Percentiles rank a stretch among this genome's conserved stretches.
Evolutionary conservation across 2,113 vertebrate species (phyloP).

Genomic region (Laticauda colubrina): DNA sequence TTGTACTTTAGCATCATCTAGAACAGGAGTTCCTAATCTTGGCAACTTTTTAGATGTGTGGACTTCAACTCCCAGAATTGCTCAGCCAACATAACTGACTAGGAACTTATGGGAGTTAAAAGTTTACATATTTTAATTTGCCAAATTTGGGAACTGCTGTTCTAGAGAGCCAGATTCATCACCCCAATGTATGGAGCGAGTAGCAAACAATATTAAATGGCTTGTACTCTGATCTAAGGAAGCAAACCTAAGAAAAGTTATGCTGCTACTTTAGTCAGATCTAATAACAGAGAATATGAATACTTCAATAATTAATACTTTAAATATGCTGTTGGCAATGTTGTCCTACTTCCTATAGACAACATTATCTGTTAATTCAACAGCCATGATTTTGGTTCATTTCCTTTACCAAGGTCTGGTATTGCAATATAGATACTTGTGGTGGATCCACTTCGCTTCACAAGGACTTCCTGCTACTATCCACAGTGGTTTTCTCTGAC

Average conservation of each 20-base stretch:
- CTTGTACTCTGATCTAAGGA: not conserved
- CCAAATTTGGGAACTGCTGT: not conserved
- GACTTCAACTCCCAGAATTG: not conserved
- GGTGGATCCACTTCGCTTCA: constrained; percentile 56
- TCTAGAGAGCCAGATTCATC: not conserved
- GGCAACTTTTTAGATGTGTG: not conserved
- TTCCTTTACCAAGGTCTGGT: constrained; percentile 65
- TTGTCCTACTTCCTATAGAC: not conserved
- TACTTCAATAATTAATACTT: not conserved
- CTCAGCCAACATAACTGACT: not conserved
- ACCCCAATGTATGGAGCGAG: not conserved
- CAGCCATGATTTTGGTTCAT: not conserved
- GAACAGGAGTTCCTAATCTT: not conserved
- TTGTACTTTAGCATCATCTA: not conserved
- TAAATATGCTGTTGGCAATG: not conserved
- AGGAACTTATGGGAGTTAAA: not conserved
- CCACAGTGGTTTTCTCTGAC: constrained; percentile 14
- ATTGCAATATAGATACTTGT: constrained; percentile 53
- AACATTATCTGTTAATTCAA: not conserved
- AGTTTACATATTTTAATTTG: not conserved
- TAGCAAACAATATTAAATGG: not conserved
- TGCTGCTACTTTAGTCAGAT: not conserved
- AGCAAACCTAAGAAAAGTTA: not conserved
- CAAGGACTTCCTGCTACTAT: constrained; percentile 23
- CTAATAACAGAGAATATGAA: not conserved